These are phyloP conservation scores for Columbina picui DNA, from an alignment of 2,113 vertebrate genomes.

Conservation along the genomic window DNA sequence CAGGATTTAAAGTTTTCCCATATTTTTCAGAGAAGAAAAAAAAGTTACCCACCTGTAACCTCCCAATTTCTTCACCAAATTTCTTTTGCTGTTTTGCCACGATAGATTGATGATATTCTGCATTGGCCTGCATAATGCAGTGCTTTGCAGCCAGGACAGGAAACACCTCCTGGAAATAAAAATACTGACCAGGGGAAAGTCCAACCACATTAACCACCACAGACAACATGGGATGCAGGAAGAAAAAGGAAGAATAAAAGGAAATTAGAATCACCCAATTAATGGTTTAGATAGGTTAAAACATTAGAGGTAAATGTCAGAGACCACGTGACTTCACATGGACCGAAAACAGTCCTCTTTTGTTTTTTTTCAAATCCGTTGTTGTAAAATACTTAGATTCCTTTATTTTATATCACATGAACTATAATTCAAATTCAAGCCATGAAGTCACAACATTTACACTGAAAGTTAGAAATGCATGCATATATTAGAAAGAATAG, in stretches of 20 bases:
- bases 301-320: constrained; percentile 65
- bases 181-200: constrained; percentile 99
- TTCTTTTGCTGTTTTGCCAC: constrained; percentile 96
- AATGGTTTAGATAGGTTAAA: constrained; percentile 78
- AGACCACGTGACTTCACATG: constrained; percentile 51
- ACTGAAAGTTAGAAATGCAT: constrained; percentile 58
- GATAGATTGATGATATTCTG: constrained; percentile 91
- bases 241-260: constrained; percentile 91
- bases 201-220: constrained; percentile 90
- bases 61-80: constrained; percentile 96
- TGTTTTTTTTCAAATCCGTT: not conserved
- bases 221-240: constrained; percentile 90
- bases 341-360: not conserved
- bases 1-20: not conserved
- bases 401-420: not conserved
- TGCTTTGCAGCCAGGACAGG: constrained; percentile 97
- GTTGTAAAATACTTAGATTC: not conserved
- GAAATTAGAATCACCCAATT: constrained; percentile 85
- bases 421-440: constrained; percentile 21
- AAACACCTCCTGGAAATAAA: constrained; percentile 99
- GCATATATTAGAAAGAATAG: constrained; percentile 60
- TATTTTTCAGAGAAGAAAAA: not conserved
- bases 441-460: constrained; percentile 66
- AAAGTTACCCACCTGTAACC: constrained; percentile 85
- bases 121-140: constrained; percentile 97